A percentile compares a stretch with the other conserved stretches of the same genome.
Evolutionary conservation across 23 tunicate genomes (phyloP).

Genomic region (Corella eumyota): DNA sequence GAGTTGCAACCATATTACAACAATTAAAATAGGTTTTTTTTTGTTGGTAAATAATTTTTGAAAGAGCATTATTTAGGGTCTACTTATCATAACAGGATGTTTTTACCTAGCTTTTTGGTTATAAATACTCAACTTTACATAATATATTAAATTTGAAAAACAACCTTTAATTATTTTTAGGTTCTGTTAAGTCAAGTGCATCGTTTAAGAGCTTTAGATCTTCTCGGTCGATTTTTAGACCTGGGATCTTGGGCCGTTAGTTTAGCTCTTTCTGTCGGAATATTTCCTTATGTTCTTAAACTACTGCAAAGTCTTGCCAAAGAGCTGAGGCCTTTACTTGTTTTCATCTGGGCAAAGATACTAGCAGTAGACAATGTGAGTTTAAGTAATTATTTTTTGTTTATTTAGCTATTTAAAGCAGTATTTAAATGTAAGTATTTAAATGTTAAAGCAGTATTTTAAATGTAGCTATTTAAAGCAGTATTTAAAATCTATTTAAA

Average conservation of each 20-base stretch:
- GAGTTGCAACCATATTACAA: no score
- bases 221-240: constrained; percentile 84
- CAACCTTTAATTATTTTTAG: constrained; percentile 18
- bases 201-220: constrained; percentile 71
- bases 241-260: constrained; percentile 97
- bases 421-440: neutral
- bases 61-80: no score
- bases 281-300: constrained; percentile 89
- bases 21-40: no score
- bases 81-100: no score
- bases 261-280: constrained; percentile 85
- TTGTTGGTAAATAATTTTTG: no score
- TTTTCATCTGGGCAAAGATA: constrained; percentile 94
- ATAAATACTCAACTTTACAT: no score
- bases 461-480: no score
- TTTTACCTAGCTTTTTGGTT: no score
- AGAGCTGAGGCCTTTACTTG: constrained; percentile 81
- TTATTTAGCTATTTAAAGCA: neutral
- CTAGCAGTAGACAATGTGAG: constrained; percentile 83
- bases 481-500: no score
- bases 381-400: neutral
- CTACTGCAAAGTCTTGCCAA: constrained; percentile 77
- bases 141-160: no score
- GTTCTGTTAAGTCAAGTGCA: constrained; percentile 92
- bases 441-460: neutral